These are phyloP conservation scores for Octopus sinensis DNA, from an alignment of 1,140 invertebrate genomes.

Conservation along the genomic window DNA sequence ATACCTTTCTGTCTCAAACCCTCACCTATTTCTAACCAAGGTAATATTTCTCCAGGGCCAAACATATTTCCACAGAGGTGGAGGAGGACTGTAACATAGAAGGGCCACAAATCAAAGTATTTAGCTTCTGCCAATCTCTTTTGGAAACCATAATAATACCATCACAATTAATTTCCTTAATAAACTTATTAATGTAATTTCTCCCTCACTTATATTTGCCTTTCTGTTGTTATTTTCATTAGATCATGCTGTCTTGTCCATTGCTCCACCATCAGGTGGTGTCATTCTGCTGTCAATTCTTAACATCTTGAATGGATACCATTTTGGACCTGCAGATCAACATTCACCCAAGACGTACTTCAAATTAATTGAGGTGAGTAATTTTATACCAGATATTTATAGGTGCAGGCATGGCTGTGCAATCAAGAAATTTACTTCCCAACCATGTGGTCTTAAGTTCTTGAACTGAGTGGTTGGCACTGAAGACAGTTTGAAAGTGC, in stretches of 20 bases:
- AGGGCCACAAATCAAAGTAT: too few species aligned
- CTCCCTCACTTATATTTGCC: neutral
- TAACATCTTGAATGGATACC: constrained; percentile 46
- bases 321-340: constrained; percentile 27
- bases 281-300: constrained; percentile 41
- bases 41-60: too few species aligned
- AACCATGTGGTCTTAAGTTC: too few species aligned
- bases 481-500: too few species aligned
- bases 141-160: neutral
- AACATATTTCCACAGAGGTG: too few species aligned
- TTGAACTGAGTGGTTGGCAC: too few species aligned
- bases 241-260: constrained; percentile 38
- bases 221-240: constrained; percentile 17
- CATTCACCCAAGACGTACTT: constrained; percentile 34
- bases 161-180: neutral
- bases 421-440: too few species aligned
- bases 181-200: neutral
- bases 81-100: too few species aligned
- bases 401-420: too few species aligned
- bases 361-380: constrained; percentile 43
- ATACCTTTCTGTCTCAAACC: too few species aligned
- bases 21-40: too few species aligned
- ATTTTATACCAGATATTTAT: neutral
- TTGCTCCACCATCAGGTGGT: constrained; percentile 42
- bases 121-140: too few species aligned